Conservation (phyloP, 2,797 vertebrate genomes). For the Hyperoplus lanceolatus region DNA sequence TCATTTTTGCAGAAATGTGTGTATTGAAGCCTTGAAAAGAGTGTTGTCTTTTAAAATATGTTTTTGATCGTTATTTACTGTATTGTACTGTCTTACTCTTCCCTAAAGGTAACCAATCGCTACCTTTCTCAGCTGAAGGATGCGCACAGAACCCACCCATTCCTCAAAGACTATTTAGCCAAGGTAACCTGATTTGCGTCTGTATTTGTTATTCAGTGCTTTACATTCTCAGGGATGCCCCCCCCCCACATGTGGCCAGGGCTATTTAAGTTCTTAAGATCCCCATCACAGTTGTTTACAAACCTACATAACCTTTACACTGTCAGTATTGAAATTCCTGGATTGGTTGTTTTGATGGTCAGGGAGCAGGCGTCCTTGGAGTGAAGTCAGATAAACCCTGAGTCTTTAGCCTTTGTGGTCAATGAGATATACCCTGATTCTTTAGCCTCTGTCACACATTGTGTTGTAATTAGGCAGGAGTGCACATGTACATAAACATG, state of each 20-base stretch:
- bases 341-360: slow-evolving; percentile 40
- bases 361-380: slow-evolving; percentile 49
- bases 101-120: slow-evolving; percentile 92
- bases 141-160: slow-evolving; percentile 92
- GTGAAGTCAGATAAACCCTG: slow-evolving; percentile 40
- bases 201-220: not conserved
- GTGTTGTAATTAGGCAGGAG: slow-evolving; percentile 30
- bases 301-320: slow-evolving; percentile 30
- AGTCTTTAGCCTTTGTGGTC: slow-evolving; percentile 8
- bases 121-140: slow-evolving; percentile 97
- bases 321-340: slow-evolving; percentile 23
- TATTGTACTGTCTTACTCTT: slow-evolving; percentile 1
- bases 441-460: slow-evolving; percentile 49
- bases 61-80: not conserved
- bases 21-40: not conserved
- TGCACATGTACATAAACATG: slow-evolving; percentile 62
- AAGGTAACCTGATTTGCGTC: slow-evolving; percentile 86
- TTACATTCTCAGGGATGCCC: not conserved
- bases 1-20: not conserved
- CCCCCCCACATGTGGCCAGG: not conserved
- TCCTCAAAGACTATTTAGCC: slow-evolving; percentile 93
- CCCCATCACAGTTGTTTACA: slow-evolving; percentile 8
- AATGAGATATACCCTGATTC: slow-evolving; percentile 3
- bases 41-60: no score
- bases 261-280: not conserved